These are phyloP conservation scores for Pristionchus exspectatus DNA, from an alignment of 2,888 invertebrate genomes.

Conservation along the genomic window DNA sequence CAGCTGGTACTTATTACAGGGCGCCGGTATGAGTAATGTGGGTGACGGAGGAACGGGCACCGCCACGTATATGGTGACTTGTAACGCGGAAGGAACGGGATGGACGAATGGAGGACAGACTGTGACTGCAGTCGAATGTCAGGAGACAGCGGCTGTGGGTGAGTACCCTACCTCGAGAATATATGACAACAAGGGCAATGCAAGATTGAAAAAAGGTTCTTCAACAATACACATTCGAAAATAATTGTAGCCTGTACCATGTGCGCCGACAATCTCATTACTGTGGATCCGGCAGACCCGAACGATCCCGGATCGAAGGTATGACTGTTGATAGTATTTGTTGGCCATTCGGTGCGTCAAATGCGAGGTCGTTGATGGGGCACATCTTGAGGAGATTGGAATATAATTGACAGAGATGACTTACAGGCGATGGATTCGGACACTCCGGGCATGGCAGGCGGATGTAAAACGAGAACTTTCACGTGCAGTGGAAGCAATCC, in stretches of 20 bases:
- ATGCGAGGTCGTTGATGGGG: too few species aligned
- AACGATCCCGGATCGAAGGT: neutral
- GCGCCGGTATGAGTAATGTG: neutral
- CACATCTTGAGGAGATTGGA: too few species aligned
- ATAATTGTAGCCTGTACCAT: neutral
- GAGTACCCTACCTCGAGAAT: too few species aligned
- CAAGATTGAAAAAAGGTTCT: too few species aligned
- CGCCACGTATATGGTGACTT: neutral
- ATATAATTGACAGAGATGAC: too few species aligned
- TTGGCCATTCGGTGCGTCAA: too few species aligned
- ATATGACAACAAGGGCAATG: too few species aligned
- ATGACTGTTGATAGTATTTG: too few species aligned
- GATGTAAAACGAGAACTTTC: neutral
- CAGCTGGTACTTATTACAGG: too few species aligned
- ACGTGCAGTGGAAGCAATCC: neutral
- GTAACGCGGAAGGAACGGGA: neutral
- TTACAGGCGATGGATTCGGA: neutral
- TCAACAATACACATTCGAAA: too few species aligned
- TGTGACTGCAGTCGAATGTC: neutral
- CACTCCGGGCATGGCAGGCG: neutral
- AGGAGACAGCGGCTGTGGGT: neutral
- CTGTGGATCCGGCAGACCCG: neutral
- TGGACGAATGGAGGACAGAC: neutral
- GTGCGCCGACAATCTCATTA: neutral
- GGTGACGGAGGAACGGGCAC: neutral